phyloP scores from a whole-genome alignment of 2,797 vertebrate genomes.

The Tapirus indicus region DNA sequence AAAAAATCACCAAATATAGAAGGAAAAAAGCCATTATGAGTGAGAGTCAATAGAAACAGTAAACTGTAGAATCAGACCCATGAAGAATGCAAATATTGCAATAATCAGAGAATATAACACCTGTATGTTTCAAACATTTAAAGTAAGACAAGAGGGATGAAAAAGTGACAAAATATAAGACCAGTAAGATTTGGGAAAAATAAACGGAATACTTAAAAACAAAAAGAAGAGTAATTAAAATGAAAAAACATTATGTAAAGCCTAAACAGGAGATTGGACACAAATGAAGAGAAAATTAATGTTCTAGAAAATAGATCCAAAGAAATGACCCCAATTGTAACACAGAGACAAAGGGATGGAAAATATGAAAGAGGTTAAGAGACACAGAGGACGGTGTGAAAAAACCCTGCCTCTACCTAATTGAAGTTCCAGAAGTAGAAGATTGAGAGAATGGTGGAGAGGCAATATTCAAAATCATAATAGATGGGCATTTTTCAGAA shows the following conservation, averaged over 20 bases:
- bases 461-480: not conserved
- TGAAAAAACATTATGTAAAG: not conserved
- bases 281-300: slow-evolving; percentile 2
- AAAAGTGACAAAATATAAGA: not conserved
- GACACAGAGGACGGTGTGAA: not conserved
- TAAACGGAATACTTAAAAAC: slow-evolving; percentile 20
- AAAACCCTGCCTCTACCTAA: not conserved
- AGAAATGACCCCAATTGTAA: not conserved
- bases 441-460: not conserved
- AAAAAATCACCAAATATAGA: not conserved
- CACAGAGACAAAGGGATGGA: not conserved
- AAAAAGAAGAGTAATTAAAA: not conserved
- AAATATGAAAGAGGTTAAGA: slow-evolving; percentile 3
- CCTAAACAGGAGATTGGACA: not conserved
- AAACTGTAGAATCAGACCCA: not conserved
- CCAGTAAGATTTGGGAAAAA: not conserved
- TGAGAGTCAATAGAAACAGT: slow-evolving; percentile 34
- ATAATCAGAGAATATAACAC: not conserved
- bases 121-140: not conserved
- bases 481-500: not conserved
- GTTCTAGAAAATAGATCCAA: slow-evolving; percentile 48
- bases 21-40: not conserved
- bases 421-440: not conserved
- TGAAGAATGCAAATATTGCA: not conserved
- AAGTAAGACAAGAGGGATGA: slow-evolving; percentile 1